Conservation (phyloP, 1,140 invertebrate genomes). For the Drosophila pseudoananassae region DNA sequence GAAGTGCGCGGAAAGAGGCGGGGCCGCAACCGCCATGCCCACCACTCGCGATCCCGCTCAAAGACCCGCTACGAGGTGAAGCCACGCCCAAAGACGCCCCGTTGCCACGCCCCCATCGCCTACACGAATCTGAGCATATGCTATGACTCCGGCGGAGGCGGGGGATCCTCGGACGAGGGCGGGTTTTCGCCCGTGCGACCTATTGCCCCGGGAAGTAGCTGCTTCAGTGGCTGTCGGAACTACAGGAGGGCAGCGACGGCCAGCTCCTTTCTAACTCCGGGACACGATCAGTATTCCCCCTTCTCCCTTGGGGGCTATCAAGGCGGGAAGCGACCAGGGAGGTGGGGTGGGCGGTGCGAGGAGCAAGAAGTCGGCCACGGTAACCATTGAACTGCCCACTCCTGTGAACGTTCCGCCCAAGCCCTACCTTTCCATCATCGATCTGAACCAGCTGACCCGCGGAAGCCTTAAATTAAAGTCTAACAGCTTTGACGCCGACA, state of each 20-base stretch:
- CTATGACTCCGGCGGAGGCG: constrained; percentile 84
- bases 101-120: constrained; percentile 86
- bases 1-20: constrained; percentile 85
- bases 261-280: constrained; percentile 43
- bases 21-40: constrained; percentile 76
- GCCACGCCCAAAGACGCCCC: constrained; percentile 85
- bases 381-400: constrained; percentile 63
- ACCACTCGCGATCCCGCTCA: constrained; percentile 85
- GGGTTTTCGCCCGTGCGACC: constrained; percentile 71
- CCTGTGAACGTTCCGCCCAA: constrained; percentile 84
- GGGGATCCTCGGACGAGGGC: constrained; percentile 84
- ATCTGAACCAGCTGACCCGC: constrained; percentile 89
- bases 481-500: constrained; percentile 68
- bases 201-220: constrained; percentile 71
- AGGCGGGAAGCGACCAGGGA: constrained; percentile 66
- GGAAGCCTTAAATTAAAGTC: constrained; percentile 85
- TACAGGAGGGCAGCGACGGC: constrained; percentile 63
- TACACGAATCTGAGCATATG: constrained; percentile 86
- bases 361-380: constrained; percentile 42
- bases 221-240: constrained; percentile 75
- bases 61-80: constrained; percentile 85
- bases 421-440: constrained; percentile 89
- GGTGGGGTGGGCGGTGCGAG: constrained; percentile 18
- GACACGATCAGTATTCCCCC: constrained; percentile 69
- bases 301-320: constrained; percentile 66